phyloP scores from a whole-genome alignment of 2,888 invertebrate species.

The Emesis russula region DNA sequence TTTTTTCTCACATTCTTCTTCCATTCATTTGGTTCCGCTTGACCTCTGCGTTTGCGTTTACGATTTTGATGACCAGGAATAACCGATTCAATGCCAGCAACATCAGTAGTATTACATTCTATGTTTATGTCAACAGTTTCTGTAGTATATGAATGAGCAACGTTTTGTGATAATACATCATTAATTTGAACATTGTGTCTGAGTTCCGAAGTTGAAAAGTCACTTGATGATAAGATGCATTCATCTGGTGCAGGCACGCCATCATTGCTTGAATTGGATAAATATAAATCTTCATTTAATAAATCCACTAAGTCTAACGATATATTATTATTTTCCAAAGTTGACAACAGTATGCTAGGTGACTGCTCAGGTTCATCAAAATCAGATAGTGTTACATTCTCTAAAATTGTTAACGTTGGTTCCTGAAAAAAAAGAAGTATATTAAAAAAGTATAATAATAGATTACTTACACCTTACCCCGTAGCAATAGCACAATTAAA shows the following conservation, averaged over 20 bases:
- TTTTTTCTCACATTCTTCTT: conserved; percentile 72
- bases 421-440: background rate
- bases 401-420: conserved; percentile 5
- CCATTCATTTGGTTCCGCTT: conserved; percentile 67
- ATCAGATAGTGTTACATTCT: background rate
- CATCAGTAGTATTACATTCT: too few relatives aligned
- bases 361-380: background rate
- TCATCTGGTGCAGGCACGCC: conserved; percentile 1
- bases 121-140: too few relatives aligned
- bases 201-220: conserved; percentile 30
- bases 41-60: conserved; percentile 71
- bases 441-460: too few relatives aligned
- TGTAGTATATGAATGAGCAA: background rate
- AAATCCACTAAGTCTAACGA: too few relatives aligned
- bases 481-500: too few relatives aligned
- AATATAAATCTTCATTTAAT: too few relatives aligned
- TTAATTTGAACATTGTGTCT: conserved; percentile 41
- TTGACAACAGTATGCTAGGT: background rate
- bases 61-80: conserved; percentile 65
- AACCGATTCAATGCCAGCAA: too few relatives aligned
- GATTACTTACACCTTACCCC: too few relatives aligned
- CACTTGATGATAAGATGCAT: conserved; percentile 43
- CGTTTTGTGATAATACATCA: background rate
- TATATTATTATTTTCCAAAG: background rate
- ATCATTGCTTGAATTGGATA: too few relatives aligned